Conservation (phyloP, 1,140 invertebrate genomes). For the Helicoverpa armigera region DNA sequence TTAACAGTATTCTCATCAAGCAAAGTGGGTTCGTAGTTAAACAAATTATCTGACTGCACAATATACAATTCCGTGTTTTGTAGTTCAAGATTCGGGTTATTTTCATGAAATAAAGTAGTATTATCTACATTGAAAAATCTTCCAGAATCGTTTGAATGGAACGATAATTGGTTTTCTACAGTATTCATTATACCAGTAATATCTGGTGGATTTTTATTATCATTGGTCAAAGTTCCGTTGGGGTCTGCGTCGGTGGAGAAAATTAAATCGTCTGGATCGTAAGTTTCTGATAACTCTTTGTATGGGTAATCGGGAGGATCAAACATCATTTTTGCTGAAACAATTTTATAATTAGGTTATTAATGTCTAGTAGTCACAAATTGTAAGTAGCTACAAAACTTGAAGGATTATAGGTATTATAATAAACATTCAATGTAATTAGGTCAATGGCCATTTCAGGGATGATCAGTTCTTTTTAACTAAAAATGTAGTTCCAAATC, state of each 20-base stretch:
- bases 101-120: conserved; percentile 52
- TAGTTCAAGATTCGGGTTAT: conserved; percentile 42
- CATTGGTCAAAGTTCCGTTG: conserved; percentile 40
- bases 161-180: conserved; percentile 68
- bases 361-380: too few relatives aligned
- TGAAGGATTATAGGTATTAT: too few relatives aligned
- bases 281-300: conserved; percentile 75
- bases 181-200: conserved; percentile 61
- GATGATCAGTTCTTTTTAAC: too few relatives aligned
- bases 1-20: conserved; percentile 80
- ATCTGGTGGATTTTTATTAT: conserved; percentile 63
- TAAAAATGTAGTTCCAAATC: too few relatives aligned
- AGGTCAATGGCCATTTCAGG: too few relatives aligned
- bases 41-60: conserved; percentile 67
- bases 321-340: conserved; percentile 78
- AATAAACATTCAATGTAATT: too few relatives aligned
- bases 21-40: conserved; percentile 74
- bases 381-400: too few relatives aligned
- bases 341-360: conserved; percentile 24
- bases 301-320: conserved; percentile 80
- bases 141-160: conserved; percentile 70
- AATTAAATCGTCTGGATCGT: conserved; percentile 70
- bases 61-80: conserved; percentile 64
- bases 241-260: conserved; percentile 58
- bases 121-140: conserved; percentile 69